phyloP scores from a whole-genome alignment of 2,113 vertebrate genomes.

The Zosterops borbonicus region DNA sequence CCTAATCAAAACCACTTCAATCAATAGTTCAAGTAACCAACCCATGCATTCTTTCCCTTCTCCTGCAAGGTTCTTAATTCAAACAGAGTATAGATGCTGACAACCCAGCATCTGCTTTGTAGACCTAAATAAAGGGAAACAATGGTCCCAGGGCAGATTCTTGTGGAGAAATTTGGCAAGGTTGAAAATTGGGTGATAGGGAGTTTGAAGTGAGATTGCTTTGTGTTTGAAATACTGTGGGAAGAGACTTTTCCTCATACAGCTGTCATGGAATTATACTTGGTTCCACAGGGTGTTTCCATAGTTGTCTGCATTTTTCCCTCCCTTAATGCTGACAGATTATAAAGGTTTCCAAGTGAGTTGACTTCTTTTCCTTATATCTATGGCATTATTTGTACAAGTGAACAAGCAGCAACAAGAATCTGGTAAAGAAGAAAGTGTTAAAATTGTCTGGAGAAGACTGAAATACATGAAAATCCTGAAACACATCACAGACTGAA shows the following conservation, averaged over 20 bases:
- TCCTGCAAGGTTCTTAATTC: background rate
- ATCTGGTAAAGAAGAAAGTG: background rate
- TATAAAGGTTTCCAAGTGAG: background rate
- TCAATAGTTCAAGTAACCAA: background rate
- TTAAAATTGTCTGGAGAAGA: background rate
- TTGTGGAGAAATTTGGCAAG: background rate
- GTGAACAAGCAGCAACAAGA: background rate
- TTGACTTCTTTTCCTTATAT: background rate
- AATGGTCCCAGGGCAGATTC: background rate
- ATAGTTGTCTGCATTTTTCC: background rate
- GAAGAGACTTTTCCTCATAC: background rate
- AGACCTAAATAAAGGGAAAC: background rate
- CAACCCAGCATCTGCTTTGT: background rate
- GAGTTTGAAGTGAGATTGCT: background rate
- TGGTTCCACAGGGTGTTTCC: background rate
- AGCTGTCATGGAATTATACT: background rate
- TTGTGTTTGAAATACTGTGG: background rate
- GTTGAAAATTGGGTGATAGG: background rate
- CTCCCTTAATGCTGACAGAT: background rate
- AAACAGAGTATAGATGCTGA: background rate
- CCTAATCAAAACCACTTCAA: background rate
- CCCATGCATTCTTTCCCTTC: background rate
- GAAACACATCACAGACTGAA: background rate
- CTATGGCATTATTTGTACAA: background rate
- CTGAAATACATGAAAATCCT: background rate